Conservation (phyloP, 2,113 vertebrate species). For the Hypocryptadius cinnamomeus region DNA sequence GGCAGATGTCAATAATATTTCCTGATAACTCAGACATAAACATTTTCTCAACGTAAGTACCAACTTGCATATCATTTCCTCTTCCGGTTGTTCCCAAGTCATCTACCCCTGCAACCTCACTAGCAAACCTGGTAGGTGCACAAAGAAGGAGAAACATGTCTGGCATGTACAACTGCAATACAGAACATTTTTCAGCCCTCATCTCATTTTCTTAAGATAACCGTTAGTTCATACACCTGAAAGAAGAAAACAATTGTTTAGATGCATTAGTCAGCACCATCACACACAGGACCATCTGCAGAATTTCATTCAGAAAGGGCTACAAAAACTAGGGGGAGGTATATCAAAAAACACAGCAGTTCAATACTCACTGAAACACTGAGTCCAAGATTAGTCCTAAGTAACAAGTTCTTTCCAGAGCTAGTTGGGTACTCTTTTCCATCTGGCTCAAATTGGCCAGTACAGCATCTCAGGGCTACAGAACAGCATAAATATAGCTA, state of each 20-base stretch:
- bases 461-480: background rate
- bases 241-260: background rate
- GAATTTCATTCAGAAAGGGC: background rate
- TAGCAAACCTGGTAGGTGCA: conserved; percentile 83
- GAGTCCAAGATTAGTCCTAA: background rate
- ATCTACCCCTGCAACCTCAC: conserved; percentile 95
- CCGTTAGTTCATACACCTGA: background rate
- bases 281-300: background rate
- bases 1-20: conserved; percentile 95
- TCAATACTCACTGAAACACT: background rate
- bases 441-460: background rate
- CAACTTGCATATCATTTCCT: conserved; percentile 95
- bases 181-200: background rate
- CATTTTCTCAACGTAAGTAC: conserved; percentile 97
- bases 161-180: background rate
- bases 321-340: background rate
- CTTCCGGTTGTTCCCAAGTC: conserved; percentile 95
- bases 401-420: background rate
- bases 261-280: background rate
- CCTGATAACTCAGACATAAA: conserved; percentile 98
- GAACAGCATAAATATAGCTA: background rate
- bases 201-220: background rate
- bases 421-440: background rate
- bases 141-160: background rate
- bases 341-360: background rate